Conservation (phyloP, 2,113 vertebrate genomes). For the Odontophorus gujanensis region DNA sequence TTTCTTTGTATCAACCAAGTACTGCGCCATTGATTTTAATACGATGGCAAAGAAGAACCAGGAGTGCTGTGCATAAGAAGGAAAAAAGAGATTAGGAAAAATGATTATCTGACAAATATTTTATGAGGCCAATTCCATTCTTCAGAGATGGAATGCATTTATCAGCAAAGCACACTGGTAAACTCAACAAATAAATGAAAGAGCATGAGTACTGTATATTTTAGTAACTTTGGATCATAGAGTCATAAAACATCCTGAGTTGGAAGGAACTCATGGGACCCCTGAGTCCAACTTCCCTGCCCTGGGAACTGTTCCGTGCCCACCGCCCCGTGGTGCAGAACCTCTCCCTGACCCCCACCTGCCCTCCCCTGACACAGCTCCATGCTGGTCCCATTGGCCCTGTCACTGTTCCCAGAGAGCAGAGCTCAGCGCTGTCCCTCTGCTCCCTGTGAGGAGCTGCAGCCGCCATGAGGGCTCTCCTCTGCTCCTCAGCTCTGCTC, state of each 20-base stretch:
- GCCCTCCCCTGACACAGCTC: too few relatives aligned
- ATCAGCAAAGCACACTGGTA: not conserved
- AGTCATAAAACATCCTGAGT: not conserved
- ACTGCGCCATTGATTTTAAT: slow-evolving; percentile 95
- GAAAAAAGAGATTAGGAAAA: not conserved
- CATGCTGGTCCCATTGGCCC: too few relatives aligned
- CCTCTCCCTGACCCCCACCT: too few relatives aligned
- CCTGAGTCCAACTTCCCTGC: not conserved
- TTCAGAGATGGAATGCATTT: not conserved
- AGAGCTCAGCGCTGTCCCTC: too few relatives aligned
- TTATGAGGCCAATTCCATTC: not conserved
- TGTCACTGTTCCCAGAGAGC: too few relatives aligned
- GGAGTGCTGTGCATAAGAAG: slow-evolving; percentile 85
- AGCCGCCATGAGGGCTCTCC: too few relatives aligned
- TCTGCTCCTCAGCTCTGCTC: too few relatives aligned
- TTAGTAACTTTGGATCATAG: not conserved
- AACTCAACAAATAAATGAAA: not conserved
- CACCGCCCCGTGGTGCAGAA: not conserved
- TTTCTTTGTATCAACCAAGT: slow-evolving; percentile 88
- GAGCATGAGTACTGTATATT: not conserved
- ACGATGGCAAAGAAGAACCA: slow-evolving; percentile 98
- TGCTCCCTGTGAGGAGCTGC: too few relatives aligned
- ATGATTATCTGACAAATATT: not conserved
- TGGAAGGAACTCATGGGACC: not conserved
- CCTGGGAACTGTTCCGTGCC: not conserved